These are phyloP conservation scores for Caenorhabditis parvicauda DNA, from an alignment of 2,888 invertebrate genomes.

Conservation along the genomic window DNA sequence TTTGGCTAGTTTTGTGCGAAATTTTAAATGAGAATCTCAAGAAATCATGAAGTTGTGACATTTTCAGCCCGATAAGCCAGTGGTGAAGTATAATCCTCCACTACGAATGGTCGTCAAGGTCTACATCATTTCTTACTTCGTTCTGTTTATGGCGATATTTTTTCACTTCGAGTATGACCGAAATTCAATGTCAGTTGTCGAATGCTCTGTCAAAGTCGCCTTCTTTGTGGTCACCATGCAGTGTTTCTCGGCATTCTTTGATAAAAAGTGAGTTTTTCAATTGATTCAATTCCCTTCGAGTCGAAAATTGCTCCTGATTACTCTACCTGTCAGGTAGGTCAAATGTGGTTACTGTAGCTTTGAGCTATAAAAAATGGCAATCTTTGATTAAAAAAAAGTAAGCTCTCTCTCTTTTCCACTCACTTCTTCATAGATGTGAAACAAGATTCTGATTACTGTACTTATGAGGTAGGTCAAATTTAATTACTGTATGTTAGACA, in stretches of 20 bases:
- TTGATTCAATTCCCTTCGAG: too few relatives aligned
- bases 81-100: constrained; percentile 51
- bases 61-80: constrained; percentile 43
- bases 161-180: constrained; percentile 61
- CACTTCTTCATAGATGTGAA: too few relatives aligned
- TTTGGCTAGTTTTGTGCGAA: too few relatives aligned
- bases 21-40: constrained; percentile 11
- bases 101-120: constrained; percentile 44
- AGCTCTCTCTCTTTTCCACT: too few relatives aligned
- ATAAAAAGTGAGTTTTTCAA: constrained; percentile 27
- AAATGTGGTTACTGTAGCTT: too few relatives aligned
- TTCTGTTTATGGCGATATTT: constrained; percentile 54
- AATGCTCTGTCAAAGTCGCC: constrained; percentile 53
- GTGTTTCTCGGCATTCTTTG: constrained; percentile 51
- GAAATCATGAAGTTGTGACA: not conserved
- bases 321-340: too few relatives aligned
- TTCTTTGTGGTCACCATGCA: constrained; percentile 60
- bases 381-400: too few relatives aligned
- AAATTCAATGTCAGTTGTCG: constrained; percentile 40
- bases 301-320: too few relatives aligned
- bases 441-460: too few relatives aligned
- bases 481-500: too few relatives aligned
- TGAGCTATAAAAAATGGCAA: too few relatives aligned
- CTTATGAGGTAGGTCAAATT: too few relatives aligned
- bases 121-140: constrained; percentile 51